Evolutionary conservation across 2,888 invertebrate species (phyloP), one percentile per base, ranked within the genome.

Genomic region (Eucriotettix oculatus): DNA sequence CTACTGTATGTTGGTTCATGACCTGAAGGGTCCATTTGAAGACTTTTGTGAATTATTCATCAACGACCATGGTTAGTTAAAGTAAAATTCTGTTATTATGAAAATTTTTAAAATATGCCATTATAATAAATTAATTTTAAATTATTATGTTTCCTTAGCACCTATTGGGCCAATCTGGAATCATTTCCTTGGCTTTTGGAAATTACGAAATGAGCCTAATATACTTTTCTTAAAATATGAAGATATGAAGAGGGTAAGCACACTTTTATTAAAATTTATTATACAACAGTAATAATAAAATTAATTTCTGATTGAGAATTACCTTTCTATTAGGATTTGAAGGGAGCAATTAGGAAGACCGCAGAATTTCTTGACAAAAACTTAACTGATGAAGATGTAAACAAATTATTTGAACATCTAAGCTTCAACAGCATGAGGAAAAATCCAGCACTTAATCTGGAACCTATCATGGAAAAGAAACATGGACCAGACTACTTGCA

Each of bases 341-440:
- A 79, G 0, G 77, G 77, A 0, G 81, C 82, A 0, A 79, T 93
- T 10, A 73, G 77, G 42, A 79, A 80, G 69, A 85, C 92, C 29
- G 87, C 90, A 0, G 69, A 75, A 5, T 91, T 91, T 70, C 74
- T 92, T 16, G 80, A 80, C 10, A 86, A 86, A 69, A 70, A 73
- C 11, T 71, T 88, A 16, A 79, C 79, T 0, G 84, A 86, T 0
- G 79, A 81, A 9, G 80, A 90, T 67, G 75, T 90, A 1, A 74
- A 78, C 17, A 74, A 75, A n/a, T 78, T 92, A 0, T 81, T 81
- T 62, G 80, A 86, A 3, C 87, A 91, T 69, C 78, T 91, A 17
- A 84, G 85, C 56, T 93, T 93, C 71, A 78, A 84, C 58, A 85
- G 81, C 66, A 93, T 94, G 92, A 85, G 85, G 68, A 76, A 78